A percentile compares a stretch with the other conserved stretches of the same genome.
phyloP scores from a whole-genome alignment of 2,888 invertebrate species.

The Lasius platythorax region DNA sequence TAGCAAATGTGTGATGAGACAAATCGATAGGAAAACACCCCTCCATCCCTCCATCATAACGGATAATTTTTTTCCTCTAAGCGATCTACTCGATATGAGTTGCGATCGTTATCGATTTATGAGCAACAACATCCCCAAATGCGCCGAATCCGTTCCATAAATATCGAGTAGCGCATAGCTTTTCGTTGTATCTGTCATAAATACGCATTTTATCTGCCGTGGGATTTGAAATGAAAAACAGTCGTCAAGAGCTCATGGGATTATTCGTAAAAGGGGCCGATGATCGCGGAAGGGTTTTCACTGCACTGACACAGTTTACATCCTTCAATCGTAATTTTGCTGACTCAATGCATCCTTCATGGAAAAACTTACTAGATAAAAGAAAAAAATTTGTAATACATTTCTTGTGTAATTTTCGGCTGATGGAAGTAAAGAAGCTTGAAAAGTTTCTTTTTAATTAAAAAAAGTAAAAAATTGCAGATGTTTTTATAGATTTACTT shows the following conservation, averaged over 20 bases:
- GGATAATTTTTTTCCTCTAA: constrained; percentile 59
- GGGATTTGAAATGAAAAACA: constrained; percentile 83
- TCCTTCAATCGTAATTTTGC: constrained; percentile 13
- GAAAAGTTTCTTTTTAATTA: neutral
- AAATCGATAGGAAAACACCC: constrained; percentile 14
- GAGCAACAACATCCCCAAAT: constrained; percentile 53
- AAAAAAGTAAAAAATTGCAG: neutral
- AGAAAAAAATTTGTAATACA: neutral
- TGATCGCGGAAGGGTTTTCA: constrained; percentile 50
- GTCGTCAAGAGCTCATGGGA: constrained; percentile 83
- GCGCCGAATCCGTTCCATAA: constrained; percentile 73
- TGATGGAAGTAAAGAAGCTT: neutral
- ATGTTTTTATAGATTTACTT: neutral
- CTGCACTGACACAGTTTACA: neutral
- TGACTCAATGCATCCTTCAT: constrained; percentile 8
- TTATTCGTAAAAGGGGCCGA: constrained; percentile 78
- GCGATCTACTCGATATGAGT: constrained; percentile 64
- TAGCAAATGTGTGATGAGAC: neutral
- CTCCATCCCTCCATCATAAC: constrained; percentile 19
- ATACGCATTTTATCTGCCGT: constrained; percentile 82
- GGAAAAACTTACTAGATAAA: constrained; percentile 19
- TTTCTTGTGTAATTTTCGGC: neutral
- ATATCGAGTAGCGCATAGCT: constrained; percentile 69
- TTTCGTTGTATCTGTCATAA: constrained; percentile 80
- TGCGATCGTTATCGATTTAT: constrained; percentile 81